Evolutionary conservation across 2,797 vertebrate species (phyloP).

Genomic region (Gobio occitaniae): DNA sequence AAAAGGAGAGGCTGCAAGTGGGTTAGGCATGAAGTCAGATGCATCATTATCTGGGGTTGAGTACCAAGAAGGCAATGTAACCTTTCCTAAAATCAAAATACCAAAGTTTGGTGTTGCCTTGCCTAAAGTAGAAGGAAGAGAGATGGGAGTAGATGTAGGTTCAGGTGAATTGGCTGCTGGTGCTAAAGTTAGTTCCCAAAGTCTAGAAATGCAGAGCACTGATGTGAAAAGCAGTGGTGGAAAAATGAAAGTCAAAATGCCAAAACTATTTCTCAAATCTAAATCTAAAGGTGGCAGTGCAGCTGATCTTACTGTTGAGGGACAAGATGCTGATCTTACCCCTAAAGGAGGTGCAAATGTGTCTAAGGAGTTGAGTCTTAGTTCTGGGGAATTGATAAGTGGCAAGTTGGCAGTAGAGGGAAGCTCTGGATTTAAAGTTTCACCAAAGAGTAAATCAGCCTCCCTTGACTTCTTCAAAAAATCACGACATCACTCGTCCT

Average conservation of each 20-base stretch:
- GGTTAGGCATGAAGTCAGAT: constrained; percentile 59
- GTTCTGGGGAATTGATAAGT: constrained; percentile 74
- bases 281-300: constrained; percentile 84
- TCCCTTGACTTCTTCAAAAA: constrained; percentile 89
- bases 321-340: constrained; percentile 72
- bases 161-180: constrained; percentile 70
- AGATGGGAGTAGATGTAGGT: constrained; percentile 79
- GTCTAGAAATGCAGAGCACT: constrained; percentile 76
- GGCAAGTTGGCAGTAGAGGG: constrained; percentile 70
- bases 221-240: constrained; percentile 80
- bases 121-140: constrained; percentile 76
- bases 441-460: constrained; percentile 84
- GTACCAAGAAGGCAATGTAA: constrained; percentile 78
- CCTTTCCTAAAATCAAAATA: constrained; percentile 88
- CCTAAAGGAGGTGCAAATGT: constrained; percentile 79
- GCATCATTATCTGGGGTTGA: constrained; percentile 65
- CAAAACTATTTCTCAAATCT: constrained; percentile 90
- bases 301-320: constrained; percentile 71
- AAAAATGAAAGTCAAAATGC: constrained; percentile 89
- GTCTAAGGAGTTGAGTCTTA: constrained; percentile 79
- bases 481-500: constrained; percentile 84
- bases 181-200: constrained; percentile 66
- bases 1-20: constrained; percentile 60
- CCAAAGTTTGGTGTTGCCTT: constrained; percentile 86
- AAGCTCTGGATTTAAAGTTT: constrained; percentile 72